Percentiles rank a stretch among this genome's conserved stretches.
phyloP scores from a whole-genome alignment of 1,140 invertebrate species.

The Nasonia longicornis region DNA sequence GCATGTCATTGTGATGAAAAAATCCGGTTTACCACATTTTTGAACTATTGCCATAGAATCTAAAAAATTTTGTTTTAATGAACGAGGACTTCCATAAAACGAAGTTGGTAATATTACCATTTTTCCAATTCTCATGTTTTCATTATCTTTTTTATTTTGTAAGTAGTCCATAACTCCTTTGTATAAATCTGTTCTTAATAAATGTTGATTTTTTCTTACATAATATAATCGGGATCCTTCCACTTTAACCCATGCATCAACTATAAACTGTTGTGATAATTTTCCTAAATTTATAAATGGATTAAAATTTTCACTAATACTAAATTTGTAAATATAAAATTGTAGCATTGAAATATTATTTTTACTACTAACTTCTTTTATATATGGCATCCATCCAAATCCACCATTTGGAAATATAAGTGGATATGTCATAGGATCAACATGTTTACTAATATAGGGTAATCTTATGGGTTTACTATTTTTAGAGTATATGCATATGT shows the following conservation, averaged over 20 bases:
- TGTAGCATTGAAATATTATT: slow-evolving; percentile 2
- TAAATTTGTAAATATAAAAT: slow-evolving; percentile 16
- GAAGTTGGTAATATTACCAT: slow-evolving; percentile 42
- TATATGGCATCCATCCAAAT: slow-evolving; percentile 1
- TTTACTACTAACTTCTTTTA: not conserved
- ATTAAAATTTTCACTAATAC: slow-evolving; percentile 4
- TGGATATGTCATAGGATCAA: slow-evolving; percentile 20
- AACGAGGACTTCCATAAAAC: slow-evolving; percentile 29
- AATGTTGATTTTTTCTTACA: slow-evolving; percentile 31
- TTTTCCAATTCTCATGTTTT: slow-evolving; percentile 30
- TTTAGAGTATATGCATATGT: too few relatives aligned
- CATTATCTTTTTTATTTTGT: slow-evolving; percentile 14
- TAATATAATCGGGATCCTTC: slow-evolving; percentile 6
- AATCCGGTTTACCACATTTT: slow-evolving; percentile 36
- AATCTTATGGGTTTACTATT: too few relatives aligned
- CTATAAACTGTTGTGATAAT: slow-evolving; percentile 6
- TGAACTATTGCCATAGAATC: slow-evolving; percentile 44
- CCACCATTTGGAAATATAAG: slow-evolving; percentile 5
- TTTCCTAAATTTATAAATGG: not conserved
- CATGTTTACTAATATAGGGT: slow-evolving; percentile 8
- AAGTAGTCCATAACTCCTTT: slow-evolving; percentile 43
- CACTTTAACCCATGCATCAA: not conserved
- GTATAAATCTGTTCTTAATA: slow-evolving; percentile 38
- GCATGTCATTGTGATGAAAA: slow-evolving; percentile 42
- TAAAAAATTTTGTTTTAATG: slow-evolving; percentile 36